Percentiles rank a stretch among this genome's conserved stretches.
Conservation (phyloP, 2,888 invertebrate genomes). For the Tribolium freemani region DNA sequence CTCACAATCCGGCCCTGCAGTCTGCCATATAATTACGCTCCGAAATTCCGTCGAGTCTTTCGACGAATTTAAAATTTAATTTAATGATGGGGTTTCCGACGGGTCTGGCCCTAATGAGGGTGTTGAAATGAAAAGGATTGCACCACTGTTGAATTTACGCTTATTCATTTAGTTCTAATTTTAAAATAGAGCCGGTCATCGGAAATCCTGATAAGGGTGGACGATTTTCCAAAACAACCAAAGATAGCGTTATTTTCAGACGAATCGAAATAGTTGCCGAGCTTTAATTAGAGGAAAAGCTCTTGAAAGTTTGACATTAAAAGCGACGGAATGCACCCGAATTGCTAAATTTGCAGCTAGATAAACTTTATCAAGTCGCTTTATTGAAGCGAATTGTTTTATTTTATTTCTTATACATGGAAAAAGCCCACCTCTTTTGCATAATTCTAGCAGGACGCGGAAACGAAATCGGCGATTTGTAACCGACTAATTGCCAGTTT, state of each 20-base stretch:
- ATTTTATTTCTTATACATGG: not conserved
- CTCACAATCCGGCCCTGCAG: constrained; percentile 11
- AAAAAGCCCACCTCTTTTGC: too few relatives aligned
- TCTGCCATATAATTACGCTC: constrained; percentile 16
- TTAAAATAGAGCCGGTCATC: constrained; percentile 30
- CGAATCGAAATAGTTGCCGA: not conserved
- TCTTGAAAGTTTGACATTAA: constrained; percentile 1
- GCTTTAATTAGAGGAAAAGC: constrained; percentile 11
- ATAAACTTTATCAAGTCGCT: not conserved
- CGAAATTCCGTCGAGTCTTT: constrained; percentile 24
- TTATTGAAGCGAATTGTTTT: not conserved
- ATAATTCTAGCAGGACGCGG: too few relatives aligned
- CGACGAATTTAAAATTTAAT: constrained; percentile 33
- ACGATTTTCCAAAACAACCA: constrained; percentile 1
- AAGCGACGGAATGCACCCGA: not conserved
- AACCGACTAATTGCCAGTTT: constrained; percentile 20
- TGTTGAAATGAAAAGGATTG: constrained; percentile 36
- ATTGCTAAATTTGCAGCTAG: not conserved
- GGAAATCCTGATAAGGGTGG: constrained; percentile 26
- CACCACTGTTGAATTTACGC: constrained; percentile 27
- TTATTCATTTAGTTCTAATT: constrained; percentile 31
- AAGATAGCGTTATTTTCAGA: constrained; percentile 5
- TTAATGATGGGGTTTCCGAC: constrained; percentile 31
- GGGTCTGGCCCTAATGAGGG: constrained; percentile 32
- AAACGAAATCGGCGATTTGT: constrained; percentile 2